phyloP scores from a whole-genome alignment of 2,113 vertebrate species.

The Octodon degus region DNA sequence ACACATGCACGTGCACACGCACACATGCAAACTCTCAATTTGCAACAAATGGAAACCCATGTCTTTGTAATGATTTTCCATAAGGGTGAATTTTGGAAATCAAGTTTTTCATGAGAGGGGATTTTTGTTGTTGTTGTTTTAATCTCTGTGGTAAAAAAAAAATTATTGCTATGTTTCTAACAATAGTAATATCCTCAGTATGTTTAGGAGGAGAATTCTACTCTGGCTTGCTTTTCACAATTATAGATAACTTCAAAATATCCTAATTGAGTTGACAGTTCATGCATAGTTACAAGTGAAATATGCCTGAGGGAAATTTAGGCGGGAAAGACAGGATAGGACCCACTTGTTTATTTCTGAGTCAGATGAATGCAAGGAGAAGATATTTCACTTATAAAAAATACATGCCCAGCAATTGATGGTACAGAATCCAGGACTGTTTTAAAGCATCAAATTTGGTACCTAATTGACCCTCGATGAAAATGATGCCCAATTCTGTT shows the following conservation, averaged over 20 bases:
- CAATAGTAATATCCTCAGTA: neutral
- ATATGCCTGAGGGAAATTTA: slow-evolving; percentile 78
- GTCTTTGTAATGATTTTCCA: neutral
- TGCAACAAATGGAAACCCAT: neutral
- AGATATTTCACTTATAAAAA: slow-evolving; percentile 53
- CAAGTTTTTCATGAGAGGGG: neutral
- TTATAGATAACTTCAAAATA: slow-evolving; percentile 55
- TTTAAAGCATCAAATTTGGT: neutral
- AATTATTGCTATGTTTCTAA: neutral
- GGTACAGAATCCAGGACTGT: slow-evolving; percentile 15
- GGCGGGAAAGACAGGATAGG: slow-evolving; percentile 73
- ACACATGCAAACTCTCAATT: neutral
- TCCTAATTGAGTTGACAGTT: slow-evolving; percentile 68
- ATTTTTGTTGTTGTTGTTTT: neutral
- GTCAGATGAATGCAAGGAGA: slow-evolving; percentile 76
- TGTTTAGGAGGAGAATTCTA: slow-evolving; percentile 26
- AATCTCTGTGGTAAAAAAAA: neutral
- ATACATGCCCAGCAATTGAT: slow-evolving; percentile 42
- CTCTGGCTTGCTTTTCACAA: slow-evolving; percentile 33
- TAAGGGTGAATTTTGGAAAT: neutral
- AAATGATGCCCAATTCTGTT: slow-evolving; percentile 49
- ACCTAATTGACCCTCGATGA: neutral
- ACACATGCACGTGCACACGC: no score
- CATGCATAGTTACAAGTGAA: slow-evolving; percentile 48
- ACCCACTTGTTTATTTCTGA: slow-evolving; percentile 78